These are phyloP conservation scores for Gadopsis bispinosus DNA, from an alignment of 2,797 vertebrate genomes.

Conservation along the genomic window DNA sequence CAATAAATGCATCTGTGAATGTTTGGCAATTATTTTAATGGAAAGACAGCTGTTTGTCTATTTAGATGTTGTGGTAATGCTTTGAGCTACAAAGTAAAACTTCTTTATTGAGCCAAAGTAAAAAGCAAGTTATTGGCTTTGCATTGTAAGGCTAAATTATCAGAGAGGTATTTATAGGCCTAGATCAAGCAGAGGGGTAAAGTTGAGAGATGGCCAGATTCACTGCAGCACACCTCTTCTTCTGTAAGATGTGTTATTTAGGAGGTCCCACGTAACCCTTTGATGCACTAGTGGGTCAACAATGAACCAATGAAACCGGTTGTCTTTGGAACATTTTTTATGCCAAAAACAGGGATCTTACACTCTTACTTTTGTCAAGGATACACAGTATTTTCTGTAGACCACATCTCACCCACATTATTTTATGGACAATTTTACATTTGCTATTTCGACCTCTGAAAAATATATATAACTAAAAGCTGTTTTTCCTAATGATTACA, in stretches of 20 bases:
- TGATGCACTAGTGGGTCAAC: neutral
- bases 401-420: no score
- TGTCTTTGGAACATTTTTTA: neutral
- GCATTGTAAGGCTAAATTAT: constrained; percentile 5
- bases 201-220: neutral
- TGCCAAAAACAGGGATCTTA: neutral
- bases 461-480: neutral
- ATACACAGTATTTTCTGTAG: neutral
- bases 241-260: neutral
- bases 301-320: neutral
- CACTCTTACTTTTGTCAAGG: neutral
- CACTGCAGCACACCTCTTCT: neutral
- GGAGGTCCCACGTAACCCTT: neutral
- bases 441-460: neutral
- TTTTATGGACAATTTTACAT: neutral
- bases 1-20: constrained; percentile 41
- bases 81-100: constrained; percentile 11
- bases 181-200: neutral
- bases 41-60: constrained; percentile 38
- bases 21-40: constrained; percentile 43
- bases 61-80: constrained; percentile 29
- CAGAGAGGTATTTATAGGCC: constrained; percentile 4
- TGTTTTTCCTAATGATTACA: neutral
- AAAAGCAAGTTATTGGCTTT: constrained; percentile 19
- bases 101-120: constrained; percentile 22